Conservation (phyloP, 2,113 vertebrate genomes). For the Boleophthalmus pectinirostris region DNA sequence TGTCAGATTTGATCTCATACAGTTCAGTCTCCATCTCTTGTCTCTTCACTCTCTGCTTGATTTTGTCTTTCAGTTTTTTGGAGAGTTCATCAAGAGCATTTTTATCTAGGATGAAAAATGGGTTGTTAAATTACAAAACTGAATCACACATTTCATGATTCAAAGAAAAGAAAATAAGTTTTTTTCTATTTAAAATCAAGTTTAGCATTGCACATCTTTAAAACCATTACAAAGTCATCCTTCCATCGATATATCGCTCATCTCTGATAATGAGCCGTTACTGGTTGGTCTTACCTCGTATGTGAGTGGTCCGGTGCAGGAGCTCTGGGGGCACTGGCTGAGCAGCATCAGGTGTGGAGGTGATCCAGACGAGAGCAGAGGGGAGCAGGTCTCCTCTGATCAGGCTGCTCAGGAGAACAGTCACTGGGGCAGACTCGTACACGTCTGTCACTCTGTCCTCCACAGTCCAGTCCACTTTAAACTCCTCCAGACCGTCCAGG, state of each 20-base stretch:
- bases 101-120: constrained; percentile 1
- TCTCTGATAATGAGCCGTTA: too few species aligned
- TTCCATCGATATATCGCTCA: too few species aligned
- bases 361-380: constrained; percentile 46
- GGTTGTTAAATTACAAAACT: too few species aligned
- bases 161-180: too few species aligned
- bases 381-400: constrained; percentile 51
- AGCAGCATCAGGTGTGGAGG: background rate
- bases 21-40: background rate
- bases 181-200: too few species aligned
- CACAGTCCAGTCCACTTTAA: constrained; percentile 23
- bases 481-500: constrained; percentile 37
- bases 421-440: constrained; percentile 22
- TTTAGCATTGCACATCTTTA: too few species aligned
- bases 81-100: background rate
- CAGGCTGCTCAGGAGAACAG: constrained; percentile 44
- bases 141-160: too few species aligned
- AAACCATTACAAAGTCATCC: too few species aligned
- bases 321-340: background rate
- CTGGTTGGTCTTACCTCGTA: constrained; percentile 37
- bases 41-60: background rate
- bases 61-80: background rate
- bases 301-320: constrained; percentile 36
- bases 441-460: background rate
- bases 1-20: background rate